phyloP scores from a whole-genome alignment of 2,888 invertebrate genomes.

The Torymus texanus region DNA sequence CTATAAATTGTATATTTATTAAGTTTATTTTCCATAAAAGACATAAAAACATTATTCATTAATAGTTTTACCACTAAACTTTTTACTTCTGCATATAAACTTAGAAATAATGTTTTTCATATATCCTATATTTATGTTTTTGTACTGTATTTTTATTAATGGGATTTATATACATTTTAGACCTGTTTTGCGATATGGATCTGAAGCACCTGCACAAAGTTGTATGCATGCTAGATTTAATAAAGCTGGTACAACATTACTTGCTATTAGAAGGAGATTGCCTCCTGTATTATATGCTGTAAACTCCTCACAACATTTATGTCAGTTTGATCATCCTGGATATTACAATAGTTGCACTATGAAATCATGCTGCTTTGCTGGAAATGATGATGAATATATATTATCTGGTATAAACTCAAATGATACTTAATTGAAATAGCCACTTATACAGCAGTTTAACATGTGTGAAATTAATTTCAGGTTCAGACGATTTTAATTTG shows the following conservation, averaged over 20 bases:
- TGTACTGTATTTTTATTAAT: constrained; percentile 2
- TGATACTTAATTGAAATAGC: background rate
- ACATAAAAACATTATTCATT: no score
- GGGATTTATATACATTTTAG: constrained; percentile 73
- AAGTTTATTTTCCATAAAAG: no score
- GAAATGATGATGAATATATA: constrained; percentile 90
- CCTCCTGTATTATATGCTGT: constrained; percentile 89
- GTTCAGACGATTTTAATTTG: constrained; percentile 96
- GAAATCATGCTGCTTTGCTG: constrained; percentile 97
- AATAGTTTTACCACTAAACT: no score
- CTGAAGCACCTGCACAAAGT: constrained; percentile 80
- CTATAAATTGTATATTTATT: no score
- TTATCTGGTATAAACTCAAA: constrained; percentile 78
- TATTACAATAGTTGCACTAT: constrained; percentile 98
- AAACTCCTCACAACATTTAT: constrained; percentile 82
- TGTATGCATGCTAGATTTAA: constrained; percentile 97
- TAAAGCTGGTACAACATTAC: constrained; percentile 83
- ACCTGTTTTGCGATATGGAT: constrained; percentile 83
- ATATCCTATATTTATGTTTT: constrained; percentile 5
- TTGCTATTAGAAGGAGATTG: constrained; percentile 89
- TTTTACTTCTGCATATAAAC: no score
- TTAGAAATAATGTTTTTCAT: no score
- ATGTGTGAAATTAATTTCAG: constrained; percentile 70
- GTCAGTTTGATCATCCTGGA: constrained; percentile 92
- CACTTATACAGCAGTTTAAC: no score